These are phyloP conservation scores for Gila robusta DNA, from an alignment of 2,797 vertebrate species.

Conservation along the genomic window DNA sequence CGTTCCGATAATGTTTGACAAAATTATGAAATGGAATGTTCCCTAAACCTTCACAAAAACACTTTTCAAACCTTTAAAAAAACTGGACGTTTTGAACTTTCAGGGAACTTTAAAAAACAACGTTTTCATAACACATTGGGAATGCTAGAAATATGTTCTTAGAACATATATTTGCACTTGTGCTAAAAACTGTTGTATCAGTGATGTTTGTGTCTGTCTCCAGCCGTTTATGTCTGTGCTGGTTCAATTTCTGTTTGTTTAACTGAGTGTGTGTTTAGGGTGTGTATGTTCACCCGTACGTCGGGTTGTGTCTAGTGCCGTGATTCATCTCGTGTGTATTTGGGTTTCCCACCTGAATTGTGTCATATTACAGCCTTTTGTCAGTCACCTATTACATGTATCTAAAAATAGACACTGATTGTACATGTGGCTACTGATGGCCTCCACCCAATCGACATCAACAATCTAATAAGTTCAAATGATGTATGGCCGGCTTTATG, in stretches of 20 bases:
- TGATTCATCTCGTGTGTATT: conserved; percentile 58
- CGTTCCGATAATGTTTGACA: background rate
- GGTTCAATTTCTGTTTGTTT: conserved; percentile 37
- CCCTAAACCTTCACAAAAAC: background rate
- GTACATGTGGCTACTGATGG: conserved; percentile 43
- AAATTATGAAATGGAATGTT: background rate
- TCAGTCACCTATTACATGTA: conserved; percentile 47
- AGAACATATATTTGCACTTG: background rate
- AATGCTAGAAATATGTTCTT: background rate
- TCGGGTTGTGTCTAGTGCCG: conserved; percentile 32
- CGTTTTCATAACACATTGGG: background rate
- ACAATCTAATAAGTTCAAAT: conserved; percentile 50
- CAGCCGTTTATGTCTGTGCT: conserved; percentile 38
- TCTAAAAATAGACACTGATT: conserved; percentile 67
- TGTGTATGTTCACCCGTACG: conserved; percentile 30
- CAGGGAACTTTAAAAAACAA: background rate
- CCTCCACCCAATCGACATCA: conserved; percentile 30
- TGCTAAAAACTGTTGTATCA: background rate
- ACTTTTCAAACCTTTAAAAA: background rate
- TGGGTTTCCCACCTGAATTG: conserved; percentile 52
- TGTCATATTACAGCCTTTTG: conserved; percentile 56
- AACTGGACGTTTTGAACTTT: background rate
- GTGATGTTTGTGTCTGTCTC: conserved; percentile 19
- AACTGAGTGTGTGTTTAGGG: conserved; percentile 35
- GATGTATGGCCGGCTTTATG: conserved; percentile 51